Evolutionary conservation across 2,797 vertebrate species (phyloP).

Genomic region (Gymnothorax javanicus): DNA sequence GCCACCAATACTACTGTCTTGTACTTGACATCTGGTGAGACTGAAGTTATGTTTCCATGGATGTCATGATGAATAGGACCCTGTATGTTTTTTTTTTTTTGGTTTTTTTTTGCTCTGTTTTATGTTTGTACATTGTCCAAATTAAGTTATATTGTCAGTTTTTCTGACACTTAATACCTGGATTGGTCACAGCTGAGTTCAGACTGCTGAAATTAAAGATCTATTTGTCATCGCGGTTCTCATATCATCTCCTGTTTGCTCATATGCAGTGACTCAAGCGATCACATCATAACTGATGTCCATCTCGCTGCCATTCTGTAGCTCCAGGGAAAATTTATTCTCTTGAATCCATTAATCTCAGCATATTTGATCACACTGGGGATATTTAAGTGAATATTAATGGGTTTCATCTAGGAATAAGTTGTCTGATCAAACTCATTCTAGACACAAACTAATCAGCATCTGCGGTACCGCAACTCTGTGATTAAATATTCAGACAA

Average conservation of each 20-base stretch:
- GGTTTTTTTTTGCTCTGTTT: background rate
- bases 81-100: background rate
- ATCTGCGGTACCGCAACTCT: background rate
- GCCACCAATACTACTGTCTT: slow-evolving; percentile 26
- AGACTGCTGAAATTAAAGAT: background rate
- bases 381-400: slow-evolving; percentile 60
- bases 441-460: slow-evolving; percentile 30
- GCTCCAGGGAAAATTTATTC: slow-evolving; percentile 7
- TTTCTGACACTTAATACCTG: background rate
- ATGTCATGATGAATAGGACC: background rate
- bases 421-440: slow-evolving; percentile 45
- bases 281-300: background rate
- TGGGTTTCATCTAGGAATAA: slow-evolving; percentile 52
- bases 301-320: background rate
- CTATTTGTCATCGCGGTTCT: background rate
- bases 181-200: background rate
- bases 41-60: background rate
- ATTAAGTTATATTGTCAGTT: background rate
- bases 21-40: background rate
- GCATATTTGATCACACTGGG: background rate
- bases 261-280: background rate
- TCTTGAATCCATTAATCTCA: background rate
- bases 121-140: background rate
- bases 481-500: background rate
- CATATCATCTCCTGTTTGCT: background rate